Percentiles rank a stretch among this genome's conserved stretches.
Evolutionary conservation across 64 coral and sea anemone species (phyloP).

Genomic region (Porites lutea): DNA sequence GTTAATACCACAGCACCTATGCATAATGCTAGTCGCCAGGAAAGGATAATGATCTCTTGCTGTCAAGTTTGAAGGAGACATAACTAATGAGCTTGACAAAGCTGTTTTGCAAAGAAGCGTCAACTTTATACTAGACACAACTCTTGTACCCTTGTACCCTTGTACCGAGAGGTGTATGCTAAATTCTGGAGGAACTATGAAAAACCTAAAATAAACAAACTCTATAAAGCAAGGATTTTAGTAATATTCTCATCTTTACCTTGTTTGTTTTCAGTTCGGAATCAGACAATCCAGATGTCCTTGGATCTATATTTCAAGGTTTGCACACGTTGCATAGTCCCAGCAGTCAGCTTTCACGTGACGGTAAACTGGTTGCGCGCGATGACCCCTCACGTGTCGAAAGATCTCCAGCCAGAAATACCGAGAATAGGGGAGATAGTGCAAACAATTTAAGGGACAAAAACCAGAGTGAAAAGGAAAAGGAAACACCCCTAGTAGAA

Average conservation of each 20-base stretch:
- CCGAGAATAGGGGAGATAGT: background rate
- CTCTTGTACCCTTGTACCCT: too few relatives aligned
- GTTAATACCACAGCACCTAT: too few relatives aligned
- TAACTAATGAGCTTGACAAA: too few relatives aligned
- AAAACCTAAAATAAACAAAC: background rate
- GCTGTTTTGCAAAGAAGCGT: too few relatives aligned
- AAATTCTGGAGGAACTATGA: too few relatives aligned
- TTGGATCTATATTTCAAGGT: slow-evolving; percentile 84
- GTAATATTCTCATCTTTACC: background rate
- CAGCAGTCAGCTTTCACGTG: slow-evolving; percentile 57
- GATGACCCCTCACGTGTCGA: background rate
- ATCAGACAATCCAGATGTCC: slow-evolving; percentile 66
- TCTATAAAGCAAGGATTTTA: background rate
- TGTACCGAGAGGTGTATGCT: too few relatives aligned
- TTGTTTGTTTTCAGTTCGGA: slow-evolving; percentile 10
- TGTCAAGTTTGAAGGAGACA: too few relatives aligned
- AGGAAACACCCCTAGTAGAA: background rate
- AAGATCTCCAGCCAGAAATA: background rate
- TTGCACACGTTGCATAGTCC: slow-evolving; percentile 66
- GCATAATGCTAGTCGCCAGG: too few relatives aligned
- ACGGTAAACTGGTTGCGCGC: slow-evolving; percentile 14
- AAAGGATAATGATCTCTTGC: too few relatives aligned
- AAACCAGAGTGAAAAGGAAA: background rate
- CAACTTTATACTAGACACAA: too few relatives aligned
- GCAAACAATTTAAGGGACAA: background rate